phyloP scores from a whole-genome alignment of 2,888 invertebrate species.

The Teleogryllus oceanicus region DNA sequence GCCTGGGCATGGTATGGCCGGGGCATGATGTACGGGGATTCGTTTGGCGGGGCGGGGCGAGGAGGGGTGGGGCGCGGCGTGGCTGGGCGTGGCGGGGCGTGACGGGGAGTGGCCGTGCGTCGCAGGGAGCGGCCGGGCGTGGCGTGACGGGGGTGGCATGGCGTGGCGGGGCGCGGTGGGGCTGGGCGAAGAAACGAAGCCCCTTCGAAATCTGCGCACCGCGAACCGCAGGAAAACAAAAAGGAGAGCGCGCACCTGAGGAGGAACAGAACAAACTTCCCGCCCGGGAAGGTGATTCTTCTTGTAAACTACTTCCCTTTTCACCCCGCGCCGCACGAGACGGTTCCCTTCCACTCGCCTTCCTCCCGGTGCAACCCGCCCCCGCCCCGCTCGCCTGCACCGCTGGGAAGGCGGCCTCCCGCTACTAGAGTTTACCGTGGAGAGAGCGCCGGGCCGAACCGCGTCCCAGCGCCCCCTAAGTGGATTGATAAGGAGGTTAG shows the following conservation, averaged over 20 bases:
- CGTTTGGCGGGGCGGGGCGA: too few species aligned
- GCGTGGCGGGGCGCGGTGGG: too few species aligned
- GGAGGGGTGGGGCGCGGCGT: too few species aligned
- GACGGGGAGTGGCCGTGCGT: too few species aligned
- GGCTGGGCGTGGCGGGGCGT: too few species aligned
- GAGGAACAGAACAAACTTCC: slow-evolving; percentile 3
- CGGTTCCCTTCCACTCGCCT: not conserved
- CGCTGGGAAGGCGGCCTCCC: not conserved
- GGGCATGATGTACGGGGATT: too few species aligned
- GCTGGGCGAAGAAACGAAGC: too few species aligned
- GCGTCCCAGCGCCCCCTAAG: not conserved
- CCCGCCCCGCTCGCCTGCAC: too few species aligned
- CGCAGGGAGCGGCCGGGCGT: too few species aligned
- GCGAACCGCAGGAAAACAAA: not conserved
- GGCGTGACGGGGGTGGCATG: too few species aligned
- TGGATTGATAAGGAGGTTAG: slow-evolving; percentile 18
- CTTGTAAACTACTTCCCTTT: not conserved
- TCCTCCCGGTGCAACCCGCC: not conserved
- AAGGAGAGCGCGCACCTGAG: not conserved
- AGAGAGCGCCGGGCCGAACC: not conserved
- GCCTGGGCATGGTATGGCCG: too few species aligned
- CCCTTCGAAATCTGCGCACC: not conserved
- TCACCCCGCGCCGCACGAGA: not conserved
- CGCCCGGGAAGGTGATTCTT: not conserved
- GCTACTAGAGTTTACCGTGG: not conserved